Evolutionary conservation across 2,113 vertebrate genomes (phyloP), one percentile per base, ranked within the genome.

Genomic region (Sigmodon hispidus): DNA sequence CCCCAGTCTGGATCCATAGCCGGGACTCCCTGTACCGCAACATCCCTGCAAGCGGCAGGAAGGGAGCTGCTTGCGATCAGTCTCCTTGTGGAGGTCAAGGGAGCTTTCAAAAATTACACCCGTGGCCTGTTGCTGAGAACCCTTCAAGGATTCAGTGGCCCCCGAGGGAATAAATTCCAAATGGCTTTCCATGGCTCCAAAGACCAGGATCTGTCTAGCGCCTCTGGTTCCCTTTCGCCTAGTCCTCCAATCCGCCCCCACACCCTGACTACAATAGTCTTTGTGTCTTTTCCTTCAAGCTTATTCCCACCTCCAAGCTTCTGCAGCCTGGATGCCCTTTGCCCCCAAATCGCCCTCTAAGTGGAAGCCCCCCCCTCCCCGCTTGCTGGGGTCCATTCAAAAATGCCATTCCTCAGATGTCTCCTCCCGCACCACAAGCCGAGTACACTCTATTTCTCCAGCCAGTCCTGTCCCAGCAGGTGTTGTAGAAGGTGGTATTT

Each of bases 181-280:
- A 81, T 24, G 80, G 72, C 50, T 77, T 93, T 34, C 22, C 1
- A 10, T 0, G 29, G 19, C 52, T 72, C 73, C 3, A 15, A 76
- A 85, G 69, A 36, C 4, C 0, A 4, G 4, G 63, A 57, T 96
- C 94, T 67, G 87, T 72, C 79, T 45, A 61, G 61, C 55, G 77
- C 31, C 34, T 22, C 55, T 55, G n/a, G 3, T 48, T 65, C 80
- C 40, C 76, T 55, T 48, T 11, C 52, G 19, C 31, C 69, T 65
- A 5, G n/a, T 65, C 52, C 43, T 31, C 36, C 50, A 89, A 87
- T 80, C 95, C 86, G 93, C 94, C 87, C 55, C 1, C 0, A 0
- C 40, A 45, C 77, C 81, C 45, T 69, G 63, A 94, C 65, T 81
- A 97, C 96, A 81, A 50, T 81, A 57, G 96, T 85, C 95, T 97